Evolutionary conservation across 2,888 invertebrate genomes (phyloP).

Genomic region (Ophraella communa): DNA sequence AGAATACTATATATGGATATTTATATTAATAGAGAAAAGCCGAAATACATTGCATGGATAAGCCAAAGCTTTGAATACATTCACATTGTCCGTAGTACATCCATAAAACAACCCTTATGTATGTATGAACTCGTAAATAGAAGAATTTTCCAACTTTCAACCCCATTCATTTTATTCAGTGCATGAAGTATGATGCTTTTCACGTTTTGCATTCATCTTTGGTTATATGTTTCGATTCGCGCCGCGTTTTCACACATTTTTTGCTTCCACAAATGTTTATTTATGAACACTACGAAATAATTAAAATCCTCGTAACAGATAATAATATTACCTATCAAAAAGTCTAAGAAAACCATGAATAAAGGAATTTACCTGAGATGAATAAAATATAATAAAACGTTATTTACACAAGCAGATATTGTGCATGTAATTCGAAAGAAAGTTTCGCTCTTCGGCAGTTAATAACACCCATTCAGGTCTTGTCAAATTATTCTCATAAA

Average conservation of each 20-base stretch:
- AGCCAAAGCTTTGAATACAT: neutral
- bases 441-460: neutral
- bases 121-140: conserved; percentile 16
- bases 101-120: conserved; percentile 14
- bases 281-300: neutral
- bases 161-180: conserved; percentile 11
- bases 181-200: conserved; percentile 13
- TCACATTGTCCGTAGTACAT: conserved; percentile 12
- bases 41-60: neutral
- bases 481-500: neutral
- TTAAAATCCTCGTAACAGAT: too few relatives aligned
- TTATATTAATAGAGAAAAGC: neutral
- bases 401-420: too few relatives aligned
- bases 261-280: neutral
- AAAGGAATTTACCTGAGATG: too few relatives aligned
- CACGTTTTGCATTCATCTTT: conserved; percentile 11
- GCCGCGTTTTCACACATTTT: neutral
- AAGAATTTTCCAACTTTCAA: conserved; percentile 6
- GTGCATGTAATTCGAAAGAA: too few relatives aligned
- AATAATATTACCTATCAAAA: too few relatives aligned
- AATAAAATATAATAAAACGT: too few relatives aligned
- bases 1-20: neutral
- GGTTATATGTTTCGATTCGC: neutral
- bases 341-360: too few relatives aligned
- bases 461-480: neutral